Evolutionary conservation across 2,797 vertebrate species (phyloP).

Genomic region (Hyperoplus immaculatus): DNA sequence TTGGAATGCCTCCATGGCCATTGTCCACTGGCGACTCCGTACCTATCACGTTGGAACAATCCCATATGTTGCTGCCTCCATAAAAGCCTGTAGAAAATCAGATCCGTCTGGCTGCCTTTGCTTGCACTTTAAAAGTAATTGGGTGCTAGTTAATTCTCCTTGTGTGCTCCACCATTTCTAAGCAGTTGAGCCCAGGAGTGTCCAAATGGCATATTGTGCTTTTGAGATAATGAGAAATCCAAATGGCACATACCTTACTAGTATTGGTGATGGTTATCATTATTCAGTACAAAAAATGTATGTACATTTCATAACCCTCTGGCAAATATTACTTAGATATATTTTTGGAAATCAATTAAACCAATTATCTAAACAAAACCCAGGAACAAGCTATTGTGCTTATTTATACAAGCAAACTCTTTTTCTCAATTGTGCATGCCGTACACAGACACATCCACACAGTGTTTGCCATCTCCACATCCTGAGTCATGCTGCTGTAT

Average conservation of each 20-base stretch:
- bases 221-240: slow-evolving; percentile 41
- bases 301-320: background rate
- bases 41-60: slow-evolving; percentile 24
- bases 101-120: slow-evolving; percentile 22
- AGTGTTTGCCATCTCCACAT: slow-evolving; percentile 19
- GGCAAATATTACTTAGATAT: slow-evolving; percentile 10
- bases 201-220: slow-evolving; percentile 13
- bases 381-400: background rate
- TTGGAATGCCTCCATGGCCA: slow-evolving; percentile 25
- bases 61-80: slow-evolving; percentile 13
- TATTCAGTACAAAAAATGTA: background rate
- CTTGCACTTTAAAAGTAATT: slow-evolving; percentile 46
- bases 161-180: slow-evolving; percentile 3
- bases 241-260: slow-evolving; percentile 14
- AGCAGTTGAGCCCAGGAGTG: slow-evolving; percentile 14
- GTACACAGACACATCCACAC: background rate
- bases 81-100: slow-evolving; percentile 25
- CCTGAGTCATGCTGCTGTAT: slow-evolving; percentile 59
- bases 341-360: slow-evolving; percentile 2
- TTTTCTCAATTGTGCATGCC: background rate
- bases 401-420: no score
- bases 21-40: slow-evolving; percentile 35
- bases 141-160: slow-evolving; percentile 23
- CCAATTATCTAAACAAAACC: background rate
- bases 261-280: slow-evolving; percentile 8